Base-by-base conservation (phyloP, 2,888 invertebrate genomes). In the Uropetala carovei region DNA sequence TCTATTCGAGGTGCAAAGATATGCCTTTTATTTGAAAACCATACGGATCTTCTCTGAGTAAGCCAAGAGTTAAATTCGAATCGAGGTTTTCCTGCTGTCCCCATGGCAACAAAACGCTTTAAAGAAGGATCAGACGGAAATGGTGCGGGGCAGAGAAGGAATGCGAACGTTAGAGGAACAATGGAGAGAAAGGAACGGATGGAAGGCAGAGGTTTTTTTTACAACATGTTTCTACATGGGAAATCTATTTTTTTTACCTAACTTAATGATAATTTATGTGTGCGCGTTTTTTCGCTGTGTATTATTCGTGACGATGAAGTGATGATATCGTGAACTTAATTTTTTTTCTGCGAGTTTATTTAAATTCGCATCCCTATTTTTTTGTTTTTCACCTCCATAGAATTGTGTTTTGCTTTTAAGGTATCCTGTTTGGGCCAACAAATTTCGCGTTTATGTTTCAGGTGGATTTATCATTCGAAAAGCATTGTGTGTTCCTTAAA, bases 201-300 rank as follows among this genome's bases (percentile, higher is more conserved):
- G 75, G 75, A 75, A 75, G 75, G 11, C 43, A 43, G 75, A 27
- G n/a, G 75, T 27, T 13, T 75, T 27, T 75, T 75, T 75, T 75
- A 22, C 43, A 43, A 27, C 75, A 27, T 11, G 27, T 27, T 27
- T 75, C 22, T 75, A 22, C 75, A 27, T 27, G 75, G 27, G 75
- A 75, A 22, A 75, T 22, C 22, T 27, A 75, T 75, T 75, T 75
- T 27, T 27, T 75, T 75, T 22, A 27, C 27, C 75, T 27, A 27
- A 27, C 75, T 75, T 75, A 75, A 75, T 75, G 75, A 11, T 75
- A 75, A 75, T 75, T 75, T 75, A 75, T 75, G 75, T 27, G 22
- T 4, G 75, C 75, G 75, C 22, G 0, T 27, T 13, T 75, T 75
- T 43, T 75, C 22, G 22, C 27, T 27, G 75, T 27, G 75, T 10